Percentiles rank a stretch among this genome's conserved stretches.
phyloP scores from a whole-genome alignment of 2,797 vertebrate genomes.

The Anguilla anguilla region DNA sequence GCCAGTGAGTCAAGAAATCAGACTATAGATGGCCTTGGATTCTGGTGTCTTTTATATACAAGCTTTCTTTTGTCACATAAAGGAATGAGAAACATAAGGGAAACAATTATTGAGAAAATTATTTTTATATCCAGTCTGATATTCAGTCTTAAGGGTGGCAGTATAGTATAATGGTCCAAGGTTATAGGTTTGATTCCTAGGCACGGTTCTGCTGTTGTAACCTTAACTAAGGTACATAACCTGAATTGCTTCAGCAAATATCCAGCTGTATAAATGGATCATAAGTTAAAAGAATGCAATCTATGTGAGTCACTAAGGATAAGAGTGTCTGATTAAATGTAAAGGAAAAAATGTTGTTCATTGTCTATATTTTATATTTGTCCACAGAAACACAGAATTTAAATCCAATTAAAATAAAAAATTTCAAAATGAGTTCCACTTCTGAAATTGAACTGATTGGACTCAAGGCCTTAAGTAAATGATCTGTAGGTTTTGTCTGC shows the following conservation, averaged over 20 bases:
- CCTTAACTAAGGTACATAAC: background rate
- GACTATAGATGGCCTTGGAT: background rate
- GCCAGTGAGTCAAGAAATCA: background rate
- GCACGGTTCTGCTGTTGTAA: too few relatives aligned
- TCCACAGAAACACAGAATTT: too few relatives aligned
- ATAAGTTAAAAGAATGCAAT: too few relatives aligned
- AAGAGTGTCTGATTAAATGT: background rate
- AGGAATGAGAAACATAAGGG: background rate
- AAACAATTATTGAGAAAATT: background rate
- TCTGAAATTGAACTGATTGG: background rate
- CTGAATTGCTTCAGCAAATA: too few relatives aligned
- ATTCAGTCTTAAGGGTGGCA: too few relatives aligned
- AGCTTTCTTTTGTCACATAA: background rate
- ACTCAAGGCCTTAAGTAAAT: background rate
- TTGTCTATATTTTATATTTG: too few relatives aligned
- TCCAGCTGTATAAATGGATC: too few relatives aligned
- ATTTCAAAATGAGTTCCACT: background rate
- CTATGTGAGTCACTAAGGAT: background rate
- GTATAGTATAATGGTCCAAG: too few relatives aligned
- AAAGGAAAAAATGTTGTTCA: too few relatives aligned
- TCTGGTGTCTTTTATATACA: background rate
- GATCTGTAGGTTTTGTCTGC: background rate
- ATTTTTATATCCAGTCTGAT: too few relatives aligned
- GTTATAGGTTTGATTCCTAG: too few relatives aligned
- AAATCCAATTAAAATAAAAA: too few relatives aligned